Conservation (phyloP, 2,888 invertebrate genomes). For the Ischnus inquisitorius region DNA sequence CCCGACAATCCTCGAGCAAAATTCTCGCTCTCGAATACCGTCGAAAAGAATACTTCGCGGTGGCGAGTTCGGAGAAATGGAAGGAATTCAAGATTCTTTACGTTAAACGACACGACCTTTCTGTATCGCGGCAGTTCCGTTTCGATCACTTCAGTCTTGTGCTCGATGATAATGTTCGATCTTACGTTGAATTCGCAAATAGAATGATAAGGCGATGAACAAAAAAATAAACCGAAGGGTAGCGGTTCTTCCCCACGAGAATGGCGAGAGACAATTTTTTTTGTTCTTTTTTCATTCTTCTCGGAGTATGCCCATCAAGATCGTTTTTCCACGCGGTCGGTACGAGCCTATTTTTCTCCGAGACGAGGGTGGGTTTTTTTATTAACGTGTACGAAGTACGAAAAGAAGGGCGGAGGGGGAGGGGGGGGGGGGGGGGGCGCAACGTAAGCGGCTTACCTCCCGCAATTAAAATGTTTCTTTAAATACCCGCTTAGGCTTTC, state of each 20-base stretch:
- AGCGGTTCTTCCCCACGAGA: neutral
- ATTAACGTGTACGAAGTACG: slow-evolving; percentile 75
- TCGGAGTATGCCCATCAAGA: slow-evolving; percentile 7
- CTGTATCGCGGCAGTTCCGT: neutral
- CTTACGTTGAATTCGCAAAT: neutral
- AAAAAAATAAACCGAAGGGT: neutral
- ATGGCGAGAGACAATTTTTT: slow-evolving; percentile 6
- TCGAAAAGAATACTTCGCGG: neutral
- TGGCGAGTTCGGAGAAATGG: neutral
- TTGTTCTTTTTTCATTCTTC: slow-evolving; percentile 1
- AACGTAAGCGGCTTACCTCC: slow-evolving; percentile 82
- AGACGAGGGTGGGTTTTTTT: slow-evolving; percentile 65
- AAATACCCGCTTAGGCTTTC: slow-evolving; percentile 78
- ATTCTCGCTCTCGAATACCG: neutral
- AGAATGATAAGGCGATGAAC: neutral
- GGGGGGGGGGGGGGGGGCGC: slow-evolving; percentile 71
- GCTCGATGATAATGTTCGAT: slow-evolving; percentile 7
- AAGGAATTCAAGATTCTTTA: no score
- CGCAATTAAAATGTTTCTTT: slow-evolving; percentile 84
- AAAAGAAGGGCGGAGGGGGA: slow-evolving; percentile 21
- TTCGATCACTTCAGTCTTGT: neutral
- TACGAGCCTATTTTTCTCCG: slow-evolving; percentile 57
- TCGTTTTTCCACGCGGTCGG: slow-evolving; percentile 40
- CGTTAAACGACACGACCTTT: no score
- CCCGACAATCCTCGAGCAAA: neutral